Base-by-base conservation (phyloP, 1,140 invertebrate genomes). In the Drosophila truncata region DNA sequence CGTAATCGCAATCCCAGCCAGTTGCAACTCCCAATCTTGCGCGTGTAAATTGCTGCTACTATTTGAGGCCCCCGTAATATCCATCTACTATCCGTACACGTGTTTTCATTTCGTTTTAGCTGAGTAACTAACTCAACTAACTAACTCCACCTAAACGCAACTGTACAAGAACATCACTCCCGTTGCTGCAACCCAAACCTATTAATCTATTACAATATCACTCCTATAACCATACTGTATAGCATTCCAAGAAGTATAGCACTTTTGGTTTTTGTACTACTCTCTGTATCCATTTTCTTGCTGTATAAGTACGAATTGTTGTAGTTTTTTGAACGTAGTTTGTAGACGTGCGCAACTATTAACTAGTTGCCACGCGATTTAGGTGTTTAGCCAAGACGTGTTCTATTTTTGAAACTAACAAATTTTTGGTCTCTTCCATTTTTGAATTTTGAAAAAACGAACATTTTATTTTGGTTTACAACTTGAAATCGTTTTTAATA, bases 381-480 rank as follows among this genome's bases (percentile, higher is more conserved):
- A 27, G 44, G 5, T 44, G 37, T 27, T 37, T 69, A 35, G 33
- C 44, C 59, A 47, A 33, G 37, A 47, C 23, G 27, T 49, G 42
- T 33, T 14, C n/a, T 14, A 60, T 76, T 79, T 90, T 85, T 91
- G 44, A 80, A 90, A 91, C 87, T 91, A 91, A 91, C 74, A 2
- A 66, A 84, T 76, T 91, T 91, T 91, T 91, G 87, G 77, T 91
- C 87, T 91, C 75, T 91, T 55, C 57, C 62, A 61, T 73, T 88
- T 91, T 91, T 91, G 86, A 91, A 80, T 86, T 90, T 90, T 91
- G 86, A 49, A 47, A 25, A 47, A 72, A 60, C 29, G 23, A 57
- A 58, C 62, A 54, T 59, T 44, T 66, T 46, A 31, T 49, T 62
- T 73, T 63, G 72, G 33, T 46, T 44, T 57, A 35, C 42, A 72